Conservation (phyloP, 2,888 invertebrate species). For the Melieria picta region DNA sequence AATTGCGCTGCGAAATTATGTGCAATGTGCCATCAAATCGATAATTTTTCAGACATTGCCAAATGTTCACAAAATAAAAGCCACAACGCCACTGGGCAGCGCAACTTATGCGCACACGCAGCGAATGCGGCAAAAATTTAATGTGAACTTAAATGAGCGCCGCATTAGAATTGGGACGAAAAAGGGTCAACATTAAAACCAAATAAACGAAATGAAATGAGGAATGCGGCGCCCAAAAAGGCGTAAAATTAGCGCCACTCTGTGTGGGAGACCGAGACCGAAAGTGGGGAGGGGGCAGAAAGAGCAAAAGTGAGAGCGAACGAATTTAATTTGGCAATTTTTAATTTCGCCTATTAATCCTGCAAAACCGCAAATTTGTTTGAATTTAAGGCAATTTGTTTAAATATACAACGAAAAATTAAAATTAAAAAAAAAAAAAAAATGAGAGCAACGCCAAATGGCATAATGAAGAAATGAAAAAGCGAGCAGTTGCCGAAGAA, state of each 20-base stretch:
- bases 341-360: slow-evolving; percentile 40
- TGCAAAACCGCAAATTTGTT: slow-evolving; percentile 43
- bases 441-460: too few relatives aligned
- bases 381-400: slow-evolving; percentile 38
- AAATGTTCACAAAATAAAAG: too few relatives aligned
- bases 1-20: too few relatives aligned
- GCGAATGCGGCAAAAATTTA: too few relatives aligned
- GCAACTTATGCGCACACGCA: too few relatives aligned
- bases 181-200: too few relatives aligned
- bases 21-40: too few relatives aligned
- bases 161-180: too few relatives aligned
- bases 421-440: background rate
- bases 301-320: background rate
- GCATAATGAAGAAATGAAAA: background rate
- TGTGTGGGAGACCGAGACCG: background rate
- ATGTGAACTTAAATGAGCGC: too few relatives aligned
- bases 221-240: background rate
- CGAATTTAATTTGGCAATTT: slow-evolving; percentile 36
- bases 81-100: too few relatives aligned
- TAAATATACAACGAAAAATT: background rate
- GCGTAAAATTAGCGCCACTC: background rate
- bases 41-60: too few relatives aligned
- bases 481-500: background rate
- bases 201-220: too few relatives aligned
- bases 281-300: background rate